Evolutionary conservation across 2,113 vertebrate genomes (phyloP), one percentile per base, ranked within the genome.

Genomic region (Emydocephalus ijimae): DNA sequence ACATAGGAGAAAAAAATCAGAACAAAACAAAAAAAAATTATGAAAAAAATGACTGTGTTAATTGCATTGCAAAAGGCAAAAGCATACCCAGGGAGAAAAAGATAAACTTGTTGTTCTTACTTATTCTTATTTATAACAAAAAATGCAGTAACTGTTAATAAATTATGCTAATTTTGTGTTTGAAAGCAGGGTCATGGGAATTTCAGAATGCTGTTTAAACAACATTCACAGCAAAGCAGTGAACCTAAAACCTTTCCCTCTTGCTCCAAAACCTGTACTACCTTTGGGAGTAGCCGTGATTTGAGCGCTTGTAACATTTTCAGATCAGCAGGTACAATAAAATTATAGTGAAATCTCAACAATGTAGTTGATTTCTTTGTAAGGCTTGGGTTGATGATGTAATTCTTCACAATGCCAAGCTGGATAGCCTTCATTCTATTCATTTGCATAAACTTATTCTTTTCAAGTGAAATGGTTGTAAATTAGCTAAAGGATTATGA

Each of bases 141-240:
- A 55, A 81, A 57, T 94, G 94, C 39, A 85, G 6, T 55, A 29
- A 85, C 64, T 90, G 18, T 93, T 91, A 91, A 55, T 95, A 95
- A 94, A 94, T 91, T 90, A 45, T 92, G 92, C 50, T 87, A 93
- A 61, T 52, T 6, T 14, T 64, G 14, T 57, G 56, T 85, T 93
- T 95, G 91, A 94, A 95, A 95, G 34, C 74, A 21, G 91, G 69
- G 24, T 55, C 9, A 43, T 43, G 26, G 39, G n/a, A 21, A n/a
- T 56, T 87, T 94, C 74, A 93, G 91, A 21, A 87, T 87, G 74
- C 9, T 74, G 26, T 2, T 0, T 43, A 52, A 14, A 81, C 50
- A 88, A 55, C 34, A 6, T 92, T 56, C 0, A 95, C 92, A 91
- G 26, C 39, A 59, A 59, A 64, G 56, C 3, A 87, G 11, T 43